Evolutionary conservation across 2,888 invertebrate species (phyloP).

Genomic region (Trypoxylon attenuatum): DNA sequence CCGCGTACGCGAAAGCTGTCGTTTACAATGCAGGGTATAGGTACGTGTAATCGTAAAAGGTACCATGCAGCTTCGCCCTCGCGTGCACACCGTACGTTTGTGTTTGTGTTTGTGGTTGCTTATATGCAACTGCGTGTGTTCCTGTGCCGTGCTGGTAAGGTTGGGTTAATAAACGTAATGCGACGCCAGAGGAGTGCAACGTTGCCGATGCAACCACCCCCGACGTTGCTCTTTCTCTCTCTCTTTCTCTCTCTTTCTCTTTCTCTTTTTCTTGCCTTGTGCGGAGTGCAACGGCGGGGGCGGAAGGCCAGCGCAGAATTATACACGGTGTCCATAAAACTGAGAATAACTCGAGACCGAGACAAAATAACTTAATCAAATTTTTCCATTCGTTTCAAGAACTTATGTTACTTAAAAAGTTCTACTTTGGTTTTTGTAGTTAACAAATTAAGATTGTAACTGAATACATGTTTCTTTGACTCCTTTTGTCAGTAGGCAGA

Average conservation of each 20-base stretch:
- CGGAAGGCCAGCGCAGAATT: constrained; percentile 46
- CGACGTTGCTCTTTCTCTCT: constrained; percentile 36
- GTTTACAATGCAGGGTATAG: constrained; percentile 46
- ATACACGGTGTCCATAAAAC: constrained; percentile 44
- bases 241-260: too few species aligned
- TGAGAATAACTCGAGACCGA: too few species aligned
- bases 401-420: too few species aligned
- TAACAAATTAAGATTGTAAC: too few species aligned
- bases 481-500: too few species aligned
- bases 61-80: constrained; percentile 45
- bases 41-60: constrained; percentile 52
- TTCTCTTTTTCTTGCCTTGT: too few species aligned
- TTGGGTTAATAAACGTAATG: constrained; percentile 62
- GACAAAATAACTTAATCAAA: too few species aligned
- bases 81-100: constrained; percentile 21
- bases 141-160: constrained; percentile 33
- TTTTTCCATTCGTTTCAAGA: too few species aligned
- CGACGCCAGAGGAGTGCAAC: constrained; percentile 59
- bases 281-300: constrained; percentile 53
- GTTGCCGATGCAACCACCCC: constrained; percentile 64
- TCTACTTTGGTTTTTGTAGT: too few species aligned
- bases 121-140: neutral
- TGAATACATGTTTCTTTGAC: too few species aligned
- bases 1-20: constrained; percentile 52
- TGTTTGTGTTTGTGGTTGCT: too few species aligned